These are phyloP conservation scores for Greenwoodochromis staneri DNA, from an alignment of 2,113 vertebrate species.

Conservation along the genomic window DNA sequence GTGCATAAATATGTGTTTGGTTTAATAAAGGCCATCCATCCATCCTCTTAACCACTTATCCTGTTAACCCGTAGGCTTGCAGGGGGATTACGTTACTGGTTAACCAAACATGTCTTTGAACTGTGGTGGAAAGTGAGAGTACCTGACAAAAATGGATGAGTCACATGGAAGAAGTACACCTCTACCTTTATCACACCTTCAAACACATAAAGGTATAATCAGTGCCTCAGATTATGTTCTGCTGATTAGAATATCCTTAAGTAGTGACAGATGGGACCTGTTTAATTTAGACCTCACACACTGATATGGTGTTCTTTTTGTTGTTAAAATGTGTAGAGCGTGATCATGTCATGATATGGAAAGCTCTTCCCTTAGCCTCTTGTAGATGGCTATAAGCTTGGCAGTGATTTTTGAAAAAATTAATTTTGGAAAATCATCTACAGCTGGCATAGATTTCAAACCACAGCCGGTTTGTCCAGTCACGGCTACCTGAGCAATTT, in stretches of 20 bases:
- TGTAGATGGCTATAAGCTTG: neutral
- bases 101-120: neutral
- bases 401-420: neutral
- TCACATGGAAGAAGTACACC: neutral
- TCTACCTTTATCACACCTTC: neutral
- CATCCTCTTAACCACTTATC: neutral
- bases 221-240: neutral
- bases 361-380: neutral
- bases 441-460: neutral
- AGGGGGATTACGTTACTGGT: neutral
- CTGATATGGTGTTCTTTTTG: neutral
- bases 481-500: neutral
- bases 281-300: neutral
- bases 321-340: neutral
- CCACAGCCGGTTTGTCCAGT: neutral
- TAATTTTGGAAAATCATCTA: neutral
- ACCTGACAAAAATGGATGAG: neutral
- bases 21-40: neutral
- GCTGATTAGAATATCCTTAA: neutral
- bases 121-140: neutral
- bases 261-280: neutral
- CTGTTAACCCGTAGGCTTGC: neutral
- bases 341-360: neutral
- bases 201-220: neutral
- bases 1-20: accelerated